Evolutionary conservation across 2,797 vertebrate genomes (phyloP).

Genomic region (Dromococcyx pavoninus): DNA sequence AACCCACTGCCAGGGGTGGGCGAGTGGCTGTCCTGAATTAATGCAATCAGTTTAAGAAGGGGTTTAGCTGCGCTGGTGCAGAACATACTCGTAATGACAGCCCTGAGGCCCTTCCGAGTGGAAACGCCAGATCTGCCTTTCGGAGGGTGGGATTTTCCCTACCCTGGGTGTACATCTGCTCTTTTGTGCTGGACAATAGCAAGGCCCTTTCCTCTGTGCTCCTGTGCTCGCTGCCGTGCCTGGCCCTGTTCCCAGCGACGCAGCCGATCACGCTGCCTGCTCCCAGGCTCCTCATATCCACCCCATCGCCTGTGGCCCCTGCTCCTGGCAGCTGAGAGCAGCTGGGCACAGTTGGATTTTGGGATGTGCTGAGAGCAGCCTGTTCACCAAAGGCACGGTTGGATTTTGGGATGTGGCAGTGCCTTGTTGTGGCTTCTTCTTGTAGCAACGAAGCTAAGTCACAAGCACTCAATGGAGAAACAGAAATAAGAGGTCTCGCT

Average conservation of each 20-base stretch:
- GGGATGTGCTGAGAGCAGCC: neutral
- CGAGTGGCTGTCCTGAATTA: neutral
- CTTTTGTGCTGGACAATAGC: constrained; percentile 10
- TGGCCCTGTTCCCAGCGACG: neutral
- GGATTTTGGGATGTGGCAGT: neutral
- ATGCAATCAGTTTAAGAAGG: neutral
- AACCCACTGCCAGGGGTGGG: neutral
- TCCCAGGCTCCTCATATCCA: neutral
- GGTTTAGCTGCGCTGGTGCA: neutral
- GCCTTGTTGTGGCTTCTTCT: neutral
- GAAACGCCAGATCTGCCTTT: neutral
- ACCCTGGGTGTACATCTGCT: neutral
- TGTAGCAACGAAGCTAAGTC: neutral
- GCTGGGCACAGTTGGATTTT: neutral
- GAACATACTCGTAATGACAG: neutral
- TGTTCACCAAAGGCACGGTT: neutral
- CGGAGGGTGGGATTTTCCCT: neutral
- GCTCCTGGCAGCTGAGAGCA: neutral
- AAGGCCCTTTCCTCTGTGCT: neutral
- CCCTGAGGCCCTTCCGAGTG: neutral
- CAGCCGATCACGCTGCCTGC: neutral
- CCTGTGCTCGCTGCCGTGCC: fast-evolving
- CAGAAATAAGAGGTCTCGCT: neutral
- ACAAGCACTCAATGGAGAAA: fast-evolving
- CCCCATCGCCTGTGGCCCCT: fast-evolving